Evolutionary conservation across 2,797 vertebrate genomes (phyloP).

Genomic region (Anas capensis): DNA sequence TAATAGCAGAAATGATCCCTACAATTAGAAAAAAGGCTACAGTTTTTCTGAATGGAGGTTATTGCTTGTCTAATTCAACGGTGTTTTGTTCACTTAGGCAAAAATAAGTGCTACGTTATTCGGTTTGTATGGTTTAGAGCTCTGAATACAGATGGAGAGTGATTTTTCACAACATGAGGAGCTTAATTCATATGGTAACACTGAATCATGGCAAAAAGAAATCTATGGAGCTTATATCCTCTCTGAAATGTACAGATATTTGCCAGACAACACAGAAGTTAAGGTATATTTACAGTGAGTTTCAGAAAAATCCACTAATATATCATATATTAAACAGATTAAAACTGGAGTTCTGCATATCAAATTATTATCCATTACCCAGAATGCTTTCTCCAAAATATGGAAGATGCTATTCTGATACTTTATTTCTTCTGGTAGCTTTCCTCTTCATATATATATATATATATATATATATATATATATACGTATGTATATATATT

Average conservation of each 20-base stretch:
- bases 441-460: background rate
- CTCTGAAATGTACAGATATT: background rate
- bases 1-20: background rate
- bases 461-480: too few relatives aligned
- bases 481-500: too few relatives aligned
- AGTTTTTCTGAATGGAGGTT: background rate
- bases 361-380: background rate
- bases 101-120: background rate
- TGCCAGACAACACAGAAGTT: background rate
- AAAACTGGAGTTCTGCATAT: background rate
- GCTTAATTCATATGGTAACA: background rate
- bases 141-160: background rate
- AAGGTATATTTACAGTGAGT: background rate
- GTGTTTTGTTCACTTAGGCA: background rate
- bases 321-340: background rate
- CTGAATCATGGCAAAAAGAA: background rate
- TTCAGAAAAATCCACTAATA: background rate
- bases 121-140: background rate
- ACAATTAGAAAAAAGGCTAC: accelerated
- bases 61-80: background rate
- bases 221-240: background rate
- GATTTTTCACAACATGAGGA: background rate
- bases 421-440: background rate
- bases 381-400: background rate
- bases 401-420: background rate